Evolutionary conservation across 2,113 vertebrate genomes (phyloP), one percentile per base, ranked within the genome.

Genomic region (Paratilapia polleni): DNA sequence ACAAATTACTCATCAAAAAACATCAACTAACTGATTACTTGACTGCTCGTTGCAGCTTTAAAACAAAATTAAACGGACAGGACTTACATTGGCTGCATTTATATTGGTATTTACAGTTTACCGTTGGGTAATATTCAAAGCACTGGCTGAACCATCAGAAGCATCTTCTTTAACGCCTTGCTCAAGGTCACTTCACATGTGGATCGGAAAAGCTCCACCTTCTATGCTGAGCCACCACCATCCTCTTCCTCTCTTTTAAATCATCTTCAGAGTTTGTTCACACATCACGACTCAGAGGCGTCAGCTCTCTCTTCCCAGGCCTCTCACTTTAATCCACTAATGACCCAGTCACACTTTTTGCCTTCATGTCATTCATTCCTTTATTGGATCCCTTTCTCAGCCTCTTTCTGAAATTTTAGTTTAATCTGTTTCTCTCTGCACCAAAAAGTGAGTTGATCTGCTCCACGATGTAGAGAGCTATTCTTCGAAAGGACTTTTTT

Each of bases 401-500:
- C n/a, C 7, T 66, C 7, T 24, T 24, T 22, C 34, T 38, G 34
- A n/a, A n/a, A n/a, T n/a, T n/a, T n/a, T n/a, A n/a, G n/a, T n/a
- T n/a, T n/a, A n/a, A n/a, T n/a, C n/a, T n/a, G n/a, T 52, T 34
- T 31, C 28, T n/a, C 49, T 54, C 11, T 56, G 28, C 49, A 36
- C 3, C 9, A 26, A 10, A 38, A 24, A 17, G 12, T 43, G 34
- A 38, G 34, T 36, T 38, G 61, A 63, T 22, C 11, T 52, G 17
- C 15, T 52, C 20, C 24, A n/a, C 36, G 22, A 22, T 24, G 54
- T 15, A 6, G 7, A 19, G 17, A 17, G 83, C 85, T 93, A 91
- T 94, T 91, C 86, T 63, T 90, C 88, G 92, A 83, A 49, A 26
- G 66, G 38, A 58, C 83, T 90, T 79, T 79, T 92, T 82, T 87